phyloP scores from a whole-genome alignment of 2,888 invertebrate genomes.

The Saturnia pavonia region DNA sequence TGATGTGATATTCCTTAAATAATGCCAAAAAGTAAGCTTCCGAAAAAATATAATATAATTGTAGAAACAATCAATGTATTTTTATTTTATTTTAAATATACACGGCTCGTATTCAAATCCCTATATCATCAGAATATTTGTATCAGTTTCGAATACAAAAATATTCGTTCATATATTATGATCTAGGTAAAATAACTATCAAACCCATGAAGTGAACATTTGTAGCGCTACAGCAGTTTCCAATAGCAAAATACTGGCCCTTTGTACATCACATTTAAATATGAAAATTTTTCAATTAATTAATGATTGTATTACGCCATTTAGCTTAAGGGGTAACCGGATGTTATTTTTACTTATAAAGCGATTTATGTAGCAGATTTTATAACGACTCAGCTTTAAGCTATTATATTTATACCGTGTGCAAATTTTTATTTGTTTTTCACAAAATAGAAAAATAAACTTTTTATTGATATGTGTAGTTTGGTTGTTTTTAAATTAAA shows the following conservation, averaged over 20 bases:
- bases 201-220: neutral
- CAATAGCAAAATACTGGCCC: neutral
- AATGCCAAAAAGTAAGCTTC: no score
- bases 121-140: neutral
- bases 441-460: neutral
- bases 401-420: neutral
- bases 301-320: neutral
- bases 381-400: neutral
- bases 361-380: neutral
- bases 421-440: neutral
- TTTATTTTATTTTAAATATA: no score
- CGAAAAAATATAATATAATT: no score
- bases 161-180: conserved; percentile 2
- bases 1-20: no score
- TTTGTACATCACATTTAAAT: neutral
- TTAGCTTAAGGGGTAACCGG: neutral
- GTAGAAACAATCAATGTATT: no score
- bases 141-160: conserved; percentile 4
- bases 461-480: conserved; percentile 5
- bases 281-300: neutral
- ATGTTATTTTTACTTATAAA: neutral
- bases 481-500: conserved; percentile 15
- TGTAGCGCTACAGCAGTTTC: neutral
- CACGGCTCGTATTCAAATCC: no score
- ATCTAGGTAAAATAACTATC: neutral